Evolutionary conservation across 2,113 vertebrate genomes (phyloP), one percentile per base, ranked within the genome.

Genomic region (Microcebus lehilahytsara): DNA sequence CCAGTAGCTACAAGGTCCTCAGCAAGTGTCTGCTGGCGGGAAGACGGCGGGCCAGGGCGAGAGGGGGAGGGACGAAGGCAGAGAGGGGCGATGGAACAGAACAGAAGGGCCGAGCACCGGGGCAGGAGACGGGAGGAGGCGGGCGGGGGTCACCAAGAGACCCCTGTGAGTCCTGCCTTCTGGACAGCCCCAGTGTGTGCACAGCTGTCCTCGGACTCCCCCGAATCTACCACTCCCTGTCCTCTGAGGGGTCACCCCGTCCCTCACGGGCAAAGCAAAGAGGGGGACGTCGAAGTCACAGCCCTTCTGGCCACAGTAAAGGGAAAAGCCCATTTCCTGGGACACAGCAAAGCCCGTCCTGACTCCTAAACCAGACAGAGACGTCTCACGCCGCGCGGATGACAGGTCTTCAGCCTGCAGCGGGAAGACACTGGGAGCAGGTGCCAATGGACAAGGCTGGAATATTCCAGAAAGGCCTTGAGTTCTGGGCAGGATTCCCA

Each of bases 1-100:
- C 2, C 32, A 56, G 32, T 56, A n/a, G 23, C 34, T 13, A 23
- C 51, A 12, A 1, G 32, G 51, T n/a, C 11, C 42, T 51, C 32
- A 23, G 34, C 51, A 79, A 79, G 53, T 23, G n/a, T 6, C 32
- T 56, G 51, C 19, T 78, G 10, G 34, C 22, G 53, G 14, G 51
- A 20, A n/a, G 32, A 79, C 1, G 20, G 46, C 9, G 3, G 5
- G 2, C 0, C 5, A 78, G 75, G 0, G 46, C 34, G 19, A 2
- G 0, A 51, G 16, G 51, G 74, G 46, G 30, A 77, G 27, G 30
- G 30, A 77, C 5, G 46, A 32, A 77, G 27, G 46, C 42, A 77
- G 74, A 32, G 17, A 34, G 46, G 17, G 17, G 51, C 19, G 9
- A 22, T 3, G 46, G 75, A 32, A 11, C 30, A 78, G 46, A 51